A percentile compares a stretch with the other conserved stretches of the same genome.
Evolutionary conservation across 1,140 invertebrate genomes (phyloP).

Genomic region (Chymomyza costata): DNA sequence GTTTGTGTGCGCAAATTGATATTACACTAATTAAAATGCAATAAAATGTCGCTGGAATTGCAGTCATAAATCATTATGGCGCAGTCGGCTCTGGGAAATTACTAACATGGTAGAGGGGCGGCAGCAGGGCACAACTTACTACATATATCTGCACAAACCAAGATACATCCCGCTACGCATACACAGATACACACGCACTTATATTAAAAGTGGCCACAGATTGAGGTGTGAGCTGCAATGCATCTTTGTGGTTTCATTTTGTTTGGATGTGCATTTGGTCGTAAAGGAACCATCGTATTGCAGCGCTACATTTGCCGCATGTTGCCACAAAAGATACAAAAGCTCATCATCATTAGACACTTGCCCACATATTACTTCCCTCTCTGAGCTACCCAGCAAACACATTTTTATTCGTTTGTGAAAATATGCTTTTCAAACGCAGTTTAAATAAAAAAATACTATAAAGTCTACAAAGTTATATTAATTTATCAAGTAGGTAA

Average conservation of each 20-base stretch:
- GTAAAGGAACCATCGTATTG: conserved; percentile 55
- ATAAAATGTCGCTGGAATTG: conserved; percentile 64
- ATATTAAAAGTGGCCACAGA: conserved; percentile 15
- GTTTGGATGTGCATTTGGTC: too few relatives aligned
- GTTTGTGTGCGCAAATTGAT: conserved; percentile 48
- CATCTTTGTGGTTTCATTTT: not conserved
- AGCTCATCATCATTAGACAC: conserved; percentile 68
- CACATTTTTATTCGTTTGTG: too few relatives aligned
- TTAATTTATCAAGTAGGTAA: too few relatives aligned
- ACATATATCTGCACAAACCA: too few relatives aligned
- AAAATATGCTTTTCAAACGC: too few relatives aligned
- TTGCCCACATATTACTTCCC: too few relatives aligned
- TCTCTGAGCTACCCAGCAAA: too few relatives aligned
- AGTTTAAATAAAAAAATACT: too few relatives aligned
- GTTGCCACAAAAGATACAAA: conserved; percentile 64
- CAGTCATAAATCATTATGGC: conserved; percentile 65
- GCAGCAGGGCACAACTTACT: too few relatives aligned
- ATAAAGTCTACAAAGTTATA: too few relatives aligned
- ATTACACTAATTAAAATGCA: conserved; percentile 72
- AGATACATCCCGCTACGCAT: not conserved
- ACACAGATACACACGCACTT: not conserved
- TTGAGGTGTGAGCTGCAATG: conserved; percentile 58
- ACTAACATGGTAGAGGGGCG: too few relatives aligned
- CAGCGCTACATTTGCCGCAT: conserved; percentile 34
- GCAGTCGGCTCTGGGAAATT: conserved; percentile 8